These are phyloP conservation scores for Psylliodes chrysocephalus DNA, from an alignment of 2,888 invertebrate species.

Conservation along the genomic window DNA sequence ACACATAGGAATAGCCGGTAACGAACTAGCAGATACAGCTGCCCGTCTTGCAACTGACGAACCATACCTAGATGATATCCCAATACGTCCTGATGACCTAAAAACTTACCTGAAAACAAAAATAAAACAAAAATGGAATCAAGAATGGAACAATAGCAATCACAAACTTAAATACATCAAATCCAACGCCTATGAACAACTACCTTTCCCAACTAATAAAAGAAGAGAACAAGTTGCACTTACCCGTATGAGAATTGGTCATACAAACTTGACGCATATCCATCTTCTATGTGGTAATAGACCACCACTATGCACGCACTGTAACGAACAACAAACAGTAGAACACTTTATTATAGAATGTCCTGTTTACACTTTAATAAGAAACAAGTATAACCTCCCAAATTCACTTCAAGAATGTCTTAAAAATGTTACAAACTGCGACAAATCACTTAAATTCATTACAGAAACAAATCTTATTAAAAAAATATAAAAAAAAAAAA, in stretches of 20 bases:
- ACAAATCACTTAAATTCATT: too few relatives aligned
- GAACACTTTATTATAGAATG: too few relatives aligned
- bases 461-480: too few relatives aligned
- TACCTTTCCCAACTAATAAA: conserved; percentile 9
- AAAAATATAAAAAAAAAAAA: too few relatives aligned
- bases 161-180: conserved; percentile 12
- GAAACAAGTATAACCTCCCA: too few relatives aligned
- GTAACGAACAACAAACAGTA: conserved; percentile 1
- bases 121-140: conserved; percentile 7
- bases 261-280: conserved; percentile 6
- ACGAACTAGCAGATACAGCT: conserved; percentile 8
- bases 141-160: conserved; percentile 6
- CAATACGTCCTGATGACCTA: conserved; percentile 3
- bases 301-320: conserved; percentile 10
- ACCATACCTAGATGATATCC: conserved; percentile 1
- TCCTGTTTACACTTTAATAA: too few relatives aligned
- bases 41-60: conserved; percentile 1
- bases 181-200: neutral
- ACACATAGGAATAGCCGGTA: conserved; percentile 9
- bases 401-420: too few relatives aligned
- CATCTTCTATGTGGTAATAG: conserved; percentile 5
- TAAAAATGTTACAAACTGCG: too few relatives aligned
- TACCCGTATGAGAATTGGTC: conserved; percentile 15
- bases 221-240: conserved; percentile 12
- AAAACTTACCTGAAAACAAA: neutral